Percentiles rank a stretch among this genome's conserved stretches.
Evolutionary conservation across 1,140 invertebrate genomes (phyloP).

Genomic region (Neomicropteryx cornuta): DNA sequence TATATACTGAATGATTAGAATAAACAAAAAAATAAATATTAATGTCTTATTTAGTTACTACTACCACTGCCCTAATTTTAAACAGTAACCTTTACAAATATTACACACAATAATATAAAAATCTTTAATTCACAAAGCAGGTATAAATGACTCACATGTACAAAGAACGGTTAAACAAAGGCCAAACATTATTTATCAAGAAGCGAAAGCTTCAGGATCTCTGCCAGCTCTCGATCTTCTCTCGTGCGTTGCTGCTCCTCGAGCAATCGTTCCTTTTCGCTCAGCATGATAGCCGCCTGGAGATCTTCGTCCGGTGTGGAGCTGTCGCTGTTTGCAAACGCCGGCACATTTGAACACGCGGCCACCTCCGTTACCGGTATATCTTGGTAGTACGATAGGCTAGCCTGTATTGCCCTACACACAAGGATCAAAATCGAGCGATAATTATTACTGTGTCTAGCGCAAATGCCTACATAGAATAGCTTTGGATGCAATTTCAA

Average conservation of each 20-base stretch:
- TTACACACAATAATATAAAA: background rate
- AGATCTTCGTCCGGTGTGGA: conserved; percentile 16
- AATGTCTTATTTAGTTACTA: too few species aligned
- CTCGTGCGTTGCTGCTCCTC: conserved; percentile 23
- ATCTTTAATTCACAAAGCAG: background rate
- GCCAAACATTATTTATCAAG: conserved; percentile 22
- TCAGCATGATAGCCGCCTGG: conserved; percentile 21
- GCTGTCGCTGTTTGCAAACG: conserved; percentile 1
- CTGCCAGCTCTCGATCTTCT: conserved; percentile 18
- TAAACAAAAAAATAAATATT: background rate
- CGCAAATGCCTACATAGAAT: background rate
- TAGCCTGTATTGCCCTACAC: conserved; percentile 17
- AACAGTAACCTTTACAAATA: conserved; percentile 1
- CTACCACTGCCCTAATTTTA: conserved; percentile 4
- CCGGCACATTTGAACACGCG: conserved; percentile 4
- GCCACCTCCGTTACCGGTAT: conserved; percentile 24
- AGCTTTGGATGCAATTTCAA: background rate
- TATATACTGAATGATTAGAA: background rate
- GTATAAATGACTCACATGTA: too few species aligned
- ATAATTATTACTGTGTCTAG: background rate
- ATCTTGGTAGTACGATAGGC: conserved; percentile 20
- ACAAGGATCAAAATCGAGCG: too few species aligned
- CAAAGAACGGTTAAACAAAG: too few species aligned
- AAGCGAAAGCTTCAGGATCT: conserved; percentile 24
- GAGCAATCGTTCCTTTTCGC: conserved; percentile 19